A percentile compares a stretch with the other conserved stretches of the same genome.
Conservation (phyloP, 2,113 vertebrate genomes). For the Menura novaehollandiae region DNA sequence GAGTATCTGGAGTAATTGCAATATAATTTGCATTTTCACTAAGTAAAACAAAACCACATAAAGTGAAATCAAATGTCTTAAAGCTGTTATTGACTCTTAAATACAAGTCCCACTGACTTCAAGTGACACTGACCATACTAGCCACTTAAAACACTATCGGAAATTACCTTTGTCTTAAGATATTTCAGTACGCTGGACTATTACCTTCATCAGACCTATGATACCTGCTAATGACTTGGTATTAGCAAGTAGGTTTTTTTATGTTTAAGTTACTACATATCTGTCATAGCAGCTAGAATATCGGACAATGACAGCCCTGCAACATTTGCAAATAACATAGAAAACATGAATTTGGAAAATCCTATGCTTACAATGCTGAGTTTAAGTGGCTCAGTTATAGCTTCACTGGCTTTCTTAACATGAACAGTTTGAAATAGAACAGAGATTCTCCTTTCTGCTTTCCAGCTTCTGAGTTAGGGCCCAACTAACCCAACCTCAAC, state of each 20-base stretch:
- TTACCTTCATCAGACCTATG: neutral
- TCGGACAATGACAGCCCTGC: neutral
- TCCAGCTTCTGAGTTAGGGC: neutral
- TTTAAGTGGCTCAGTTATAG: neutral
- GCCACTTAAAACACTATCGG: neutral
- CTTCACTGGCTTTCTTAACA: neutral
- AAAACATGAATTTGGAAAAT: neutral
- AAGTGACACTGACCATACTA: neutral
- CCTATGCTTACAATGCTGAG: neutral
- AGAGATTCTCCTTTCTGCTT: neutral
- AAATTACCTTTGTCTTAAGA: neutral
- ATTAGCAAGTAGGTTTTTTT: neutral
- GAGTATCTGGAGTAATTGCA: neutral
- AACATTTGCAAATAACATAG: neutral
- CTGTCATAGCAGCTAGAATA: neutral
- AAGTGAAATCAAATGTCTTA: neutral
- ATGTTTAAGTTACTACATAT: neutral
- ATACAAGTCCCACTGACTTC: neutral
- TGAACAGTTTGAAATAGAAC: neutral
- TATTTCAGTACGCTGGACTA: neutral
- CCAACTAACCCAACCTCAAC: neutral
- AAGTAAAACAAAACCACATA: neutral
- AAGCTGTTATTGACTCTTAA: neutral
- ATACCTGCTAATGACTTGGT: neutral
- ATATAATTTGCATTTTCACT: neutral